Conservation (phyloP, 2,888 invertebrate species). For the Escarpia spicata region DNA sequence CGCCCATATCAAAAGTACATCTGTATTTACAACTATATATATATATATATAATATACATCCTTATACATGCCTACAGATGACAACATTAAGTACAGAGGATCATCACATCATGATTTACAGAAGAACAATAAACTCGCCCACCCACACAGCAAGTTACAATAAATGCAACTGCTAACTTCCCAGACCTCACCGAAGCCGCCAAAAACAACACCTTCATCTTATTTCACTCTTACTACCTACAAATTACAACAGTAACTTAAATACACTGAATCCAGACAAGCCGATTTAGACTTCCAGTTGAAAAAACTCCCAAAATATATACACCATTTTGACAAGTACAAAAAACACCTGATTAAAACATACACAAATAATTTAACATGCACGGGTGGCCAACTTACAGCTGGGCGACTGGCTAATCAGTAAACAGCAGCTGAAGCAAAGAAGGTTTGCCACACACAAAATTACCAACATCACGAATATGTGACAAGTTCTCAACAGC, state of each 20-base stretch:
- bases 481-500: not conserved
- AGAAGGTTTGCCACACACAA: not conserved
- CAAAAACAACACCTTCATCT: not conserved
- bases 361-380: conserved; percentile 11
- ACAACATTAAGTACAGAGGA: not conserved
- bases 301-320: conserved; percentile 6
- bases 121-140: not conserved
- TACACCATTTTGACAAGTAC: not conserved
- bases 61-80: not conserved
- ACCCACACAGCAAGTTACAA: not conserved
- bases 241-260: conserved; percentile 9
- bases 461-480: not conserved
- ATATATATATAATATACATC: not conserved
- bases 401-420: not conserved
- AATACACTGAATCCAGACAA: not conserved
- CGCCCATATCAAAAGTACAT: conserved; percentile 1
- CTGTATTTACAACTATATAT: conserved; percentile 16
- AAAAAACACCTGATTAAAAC: conserved; percentile 8
- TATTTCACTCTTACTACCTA: not conserved
- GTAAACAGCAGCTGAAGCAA: not conserved
- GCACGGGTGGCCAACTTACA: not conserved
- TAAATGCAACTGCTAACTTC: not conserved
- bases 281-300: conserved; percentile 3
- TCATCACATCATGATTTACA: not conserved
- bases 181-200: not conserved